phyloP scores from a whole-genome alignment of 2,888 invertebrate species.

The Philonicus albiceps region DNA sequence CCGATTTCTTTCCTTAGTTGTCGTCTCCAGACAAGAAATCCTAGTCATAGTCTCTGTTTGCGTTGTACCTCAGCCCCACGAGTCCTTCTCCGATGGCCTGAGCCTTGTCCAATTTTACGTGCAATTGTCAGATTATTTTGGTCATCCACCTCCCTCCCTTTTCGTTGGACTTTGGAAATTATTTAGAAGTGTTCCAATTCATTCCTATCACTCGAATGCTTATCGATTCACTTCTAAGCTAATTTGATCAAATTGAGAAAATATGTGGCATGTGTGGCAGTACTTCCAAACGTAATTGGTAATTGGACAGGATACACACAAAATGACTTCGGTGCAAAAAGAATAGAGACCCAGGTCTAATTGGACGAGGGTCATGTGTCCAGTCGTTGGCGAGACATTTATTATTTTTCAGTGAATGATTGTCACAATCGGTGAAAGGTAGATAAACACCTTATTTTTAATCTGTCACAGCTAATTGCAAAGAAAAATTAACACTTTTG shows the following conservation, averaged over 20 bases:
- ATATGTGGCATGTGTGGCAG: background rate
- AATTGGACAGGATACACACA: background rate
- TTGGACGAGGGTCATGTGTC: background rate
- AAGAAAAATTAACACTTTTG: background rate
- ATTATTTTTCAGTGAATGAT: background rate
- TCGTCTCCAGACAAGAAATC: background rate
- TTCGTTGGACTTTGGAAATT: background rate
- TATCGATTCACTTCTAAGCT: conserved; percentile 40
- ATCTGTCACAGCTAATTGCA: background rate
- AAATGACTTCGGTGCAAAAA: background rate
- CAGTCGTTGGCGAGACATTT: background rate
- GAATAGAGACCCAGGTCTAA: background rate
- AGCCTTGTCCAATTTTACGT: background rate
- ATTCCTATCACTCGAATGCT: conserved; percentile 34
- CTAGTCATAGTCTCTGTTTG: background rate
- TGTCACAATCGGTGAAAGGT: background rate
- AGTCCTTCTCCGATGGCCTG: background rate
- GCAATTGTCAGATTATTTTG: conserved; percentile 33
- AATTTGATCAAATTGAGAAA: conserved; percentile 34
- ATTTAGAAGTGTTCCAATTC: background rate
- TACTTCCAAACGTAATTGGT: background rate
- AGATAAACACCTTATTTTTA: background rate
- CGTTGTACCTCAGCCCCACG: background rate
- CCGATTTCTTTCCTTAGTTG: background rate
- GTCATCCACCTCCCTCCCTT: background rate